Percentiles rank a stretch among this genome's conserved stretches.
phyloP scores from a whole-genome alignment of 2,113 vertebrate species.

The Myotis brandtii region DNA sequence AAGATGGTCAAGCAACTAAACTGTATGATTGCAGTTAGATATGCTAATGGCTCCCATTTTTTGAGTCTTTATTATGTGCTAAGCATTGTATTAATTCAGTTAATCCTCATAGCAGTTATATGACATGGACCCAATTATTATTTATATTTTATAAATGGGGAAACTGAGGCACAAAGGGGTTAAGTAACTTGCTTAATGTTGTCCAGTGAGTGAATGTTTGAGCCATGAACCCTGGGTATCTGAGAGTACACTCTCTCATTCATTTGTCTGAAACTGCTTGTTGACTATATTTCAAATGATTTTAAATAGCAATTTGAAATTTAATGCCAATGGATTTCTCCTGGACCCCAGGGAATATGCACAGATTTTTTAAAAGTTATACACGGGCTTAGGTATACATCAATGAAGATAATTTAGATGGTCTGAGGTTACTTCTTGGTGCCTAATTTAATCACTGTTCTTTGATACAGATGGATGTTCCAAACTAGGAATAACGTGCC shows the following conservation, averaged over 20 bases:
- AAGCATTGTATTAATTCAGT: background rate
- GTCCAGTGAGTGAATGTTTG: background rate
- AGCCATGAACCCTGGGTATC: background rate
- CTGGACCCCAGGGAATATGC: background rate
- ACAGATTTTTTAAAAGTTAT: background rate
- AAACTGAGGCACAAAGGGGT: background rate
- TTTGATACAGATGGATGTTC: background rate
- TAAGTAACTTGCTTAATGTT: background rate
- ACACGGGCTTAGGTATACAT: background rate
- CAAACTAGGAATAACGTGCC: conserved; percentile 33
- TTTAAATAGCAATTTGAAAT: background rate
- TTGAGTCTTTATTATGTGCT: background rate
- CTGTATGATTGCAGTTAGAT: background rate
- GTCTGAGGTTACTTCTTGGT: conserved; percentile 3
- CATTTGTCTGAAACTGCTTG: background rate
- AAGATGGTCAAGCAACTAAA: background rate
- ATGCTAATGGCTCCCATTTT: background rate
- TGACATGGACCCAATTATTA: background rate
- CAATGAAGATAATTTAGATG: background rate
- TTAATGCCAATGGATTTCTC: conserved; percentile 5
- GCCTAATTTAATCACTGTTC: conserved; percentile 34
- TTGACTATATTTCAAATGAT: background rate
- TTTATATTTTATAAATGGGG: background rate
- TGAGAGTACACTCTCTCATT: background rate
- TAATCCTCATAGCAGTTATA: background rate